Evolutionary conservation across 2,888 invertebrate species (phyloP).

Genomic region (Galeopsomyia nigrocyanea): DNA sequence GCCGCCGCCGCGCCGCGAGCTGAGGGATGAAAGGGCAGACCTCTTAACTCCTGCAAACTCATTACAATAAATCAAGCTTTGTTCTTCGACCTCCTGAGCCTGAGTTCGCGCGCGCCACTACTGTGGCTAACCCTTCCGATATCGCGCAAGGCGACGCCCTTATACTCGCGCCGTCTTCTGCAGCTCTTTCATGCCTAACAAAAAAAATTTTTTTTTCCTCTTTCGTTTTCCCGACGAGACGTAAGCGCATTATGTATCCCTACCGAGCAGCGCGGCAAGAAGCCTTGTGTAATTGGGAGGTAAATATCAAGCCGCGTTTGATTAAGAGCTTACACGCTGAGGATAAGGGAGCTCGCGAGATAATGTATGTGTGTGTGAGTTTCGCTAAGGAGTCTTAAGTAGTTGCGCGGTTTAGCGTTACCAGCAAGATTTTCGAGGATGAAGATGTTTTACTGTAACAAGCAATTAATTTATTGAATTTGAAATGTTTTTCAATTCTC

Average conservation of each 20-base stretch:
- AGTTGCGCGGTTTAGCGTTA: too few relatives aligned
- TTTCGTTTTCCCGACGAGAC: too few relatives aligned
- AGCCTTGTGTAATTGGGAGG: conserved; percentile 20
- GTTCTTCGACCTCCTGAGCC: conserved; percentile 62
- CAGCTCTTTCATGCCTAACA: conserved; percentile 12
- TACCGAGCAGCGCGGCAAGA: not conserved
- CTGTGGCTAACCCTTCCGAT: conserved; percentile 53
- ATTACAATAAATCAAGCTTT: conserved; percentile 70
- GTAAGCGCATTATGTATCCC: conserved; percentile 14
- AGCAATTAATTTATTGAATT: too few relatives aligned
- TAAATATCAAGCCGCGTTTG: conserved; percentile 24
- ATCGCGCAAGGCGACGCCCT: conserved; percentile 9
- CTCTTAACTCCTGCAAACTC: conserved; percentile 69
- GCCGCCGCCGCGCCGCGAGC: not conserved
- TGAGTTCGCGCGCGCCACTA: conserved; percentile 57
- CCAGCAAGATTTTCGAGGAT: too few relatives aligned
- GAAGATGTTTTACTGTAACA: too few relatives aligned
- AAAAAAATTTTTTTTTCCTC: not conserved
- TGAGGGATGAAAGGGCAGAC: conserved; percentile 53
- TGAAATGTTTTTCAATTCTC: too few relatives aligned
- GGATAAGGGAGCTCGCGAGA: too few relatives aligned
- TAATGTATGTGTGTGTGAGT: too few relatives aligned
- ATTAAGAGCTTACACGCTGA: conserved; percentile 2
- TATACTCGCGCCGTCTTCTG: not conserved
- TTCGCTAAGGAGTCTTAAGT: too few relatives aligned